Percentiles rank a stretch among this genome's conserved stretches.
Evolutionary conservation across 2,888 invertebrate genomes (phyloP).

Genomic region (Oxyscelio sp.): DNA sequence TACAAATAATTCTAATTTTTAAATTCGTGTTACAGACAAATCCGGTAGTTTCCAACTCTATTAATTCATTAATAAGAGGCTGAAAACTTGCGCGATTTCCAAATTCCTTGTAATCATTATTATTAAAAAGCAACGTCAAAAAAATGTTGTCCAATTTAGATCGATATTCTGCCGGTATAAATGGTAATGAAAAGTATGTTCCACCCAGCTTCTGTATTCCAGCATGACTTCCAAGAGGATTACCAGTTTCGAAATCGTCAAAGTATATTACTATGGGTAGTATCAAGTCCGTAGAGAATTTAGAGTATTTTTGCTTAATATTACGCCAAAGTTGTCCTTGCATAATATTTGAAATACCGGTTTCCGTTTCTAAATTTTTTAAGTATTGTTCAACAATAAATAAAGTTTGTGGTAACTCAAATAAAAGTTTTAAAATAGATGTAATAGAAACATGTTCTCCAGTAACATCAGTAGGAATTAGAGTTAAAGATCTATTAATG

Average conservation of each 20-base stretch:
- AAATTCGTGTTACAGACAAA: background rate
- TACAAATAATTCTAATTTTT: slow-evolving; percentile 2
- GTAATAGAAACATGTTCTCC: slow-evolving; percentile 1
- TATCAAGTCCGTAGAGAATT: background rate
- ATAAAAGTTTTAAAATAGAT: slow-evolving; percentile 3
- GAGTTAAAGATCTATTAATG: slow-evolving; percentile 1
- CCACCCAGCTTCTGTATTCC: background rate
- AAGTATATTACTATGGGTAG: background rate
- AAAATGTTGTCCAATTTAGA: background rate
- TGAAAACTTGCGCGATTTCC: slow-evolving; percentile 1
- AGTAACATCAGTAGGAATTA: background rate
- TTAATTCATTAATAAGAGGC: slow-evolving; percentile 3
- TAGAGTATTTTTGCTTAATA: background rate
- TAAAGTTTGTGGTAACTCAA: background rate
- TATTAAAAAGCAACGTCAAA: background rate
- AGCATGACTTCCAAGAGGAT: background rate
- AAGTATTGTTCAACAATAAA: background rate
- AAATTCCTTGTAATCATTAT: background rate
- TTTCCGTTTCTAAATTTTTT: background rate
- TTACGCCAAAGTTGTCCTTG: background rate
- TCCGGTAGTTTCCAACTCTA: background rate
- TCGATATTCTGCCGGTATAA: slow-evolving; percentile 5
- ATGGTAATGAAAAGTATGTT: slow-evolving; percentile 1
- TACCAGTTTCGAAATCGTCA: background rate
- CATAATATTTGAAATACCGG: background rate